phyloP scores from a whole-genome alignment of 23 tunicate genomes.

The Ciona savignyi region DNA sequence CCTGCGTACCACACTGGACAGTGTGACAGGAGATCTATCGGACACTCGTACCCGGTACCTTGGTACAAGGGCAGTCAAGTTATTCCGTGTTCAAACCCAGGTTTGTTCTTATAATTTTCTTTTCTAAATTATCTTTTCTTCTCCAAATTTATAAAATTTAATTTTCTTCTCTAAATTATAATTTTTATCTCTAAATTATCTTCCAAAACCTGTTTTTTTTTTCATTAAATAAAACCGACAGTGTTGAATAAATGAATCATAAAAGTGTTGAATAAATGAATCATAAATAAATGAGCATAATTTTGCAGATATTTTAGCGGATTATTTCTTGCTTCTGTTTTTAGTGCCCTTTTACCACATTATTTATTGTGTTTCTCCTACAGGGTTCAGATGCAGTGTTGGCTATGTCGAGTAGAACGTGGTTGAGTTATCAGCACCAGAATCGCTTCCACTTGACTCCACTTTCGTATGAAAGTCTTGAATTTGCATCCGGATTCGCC shows the following conservation, averaged over 20 bases:
- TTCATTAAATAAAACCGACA: no score
- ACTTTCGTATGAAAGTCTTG: slow-evolving; percentile 82
- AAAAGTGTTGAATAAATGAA: background rate
- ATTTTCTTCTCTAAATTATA: no score
- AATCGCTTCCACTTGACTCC: slow-evolving; percentile 96
- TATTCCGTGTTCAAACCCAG: slow-evolving; percentile 78
- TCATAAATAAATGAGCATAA: no score
- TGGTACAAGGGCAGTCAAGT: slow-evolving; percentile 92
- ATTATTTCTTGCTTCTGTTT: no score
- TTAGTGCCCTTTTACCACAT: background rate
- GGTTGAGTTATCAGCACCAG: slow-evolving; percentile 95
- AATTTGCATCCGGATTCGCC: slow-evolving; percentile 92
- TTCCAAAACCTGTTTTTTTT: no score
- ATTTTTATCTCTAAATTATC: no score
- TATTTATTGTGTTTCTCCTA: background rate
- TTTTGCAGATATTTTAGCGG: background rate
- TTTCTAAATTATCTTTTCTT: no score
- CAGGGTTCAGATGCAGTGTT: slow-evolving; percentile 91
- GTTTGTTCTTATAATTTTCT: no score
- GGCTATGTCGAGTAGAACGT: slow-evolving; percentile 89
- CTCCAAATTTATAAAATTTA: no score
- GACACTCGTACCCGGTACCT: slow-evolving; percentile 96
- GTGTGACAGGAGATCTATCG: slow-evolving; percentile 91
- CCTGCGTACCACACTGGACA: slow-evolving; percentile 86
- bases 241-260: background rate